phyloP scores from a whole-genome alignment of 1,140 invertebrate genomes.

The Colletes gigas region DNA sequence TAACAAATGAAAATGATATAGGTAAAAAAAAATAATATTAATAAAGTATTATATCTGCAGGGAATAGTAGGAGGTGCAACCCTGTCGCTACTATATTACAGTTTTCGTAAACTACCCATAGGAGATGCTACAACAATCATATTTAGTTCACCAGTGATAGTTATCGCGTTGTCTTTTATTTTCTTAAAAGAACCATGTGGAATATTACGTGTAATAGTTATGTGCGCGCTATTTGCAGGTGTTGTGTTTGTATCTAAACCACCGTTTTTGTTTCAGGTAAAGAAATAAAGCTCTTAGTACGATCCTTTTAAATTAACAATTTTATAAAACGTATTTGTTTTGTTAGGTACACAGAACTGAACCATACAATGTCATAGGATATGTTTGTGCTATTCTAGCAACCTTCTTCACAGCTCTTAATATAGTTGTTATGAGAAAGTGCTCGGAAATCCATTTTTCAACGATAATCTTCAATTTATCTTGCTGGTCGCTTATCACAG shows the following conservation, averaged over 20 bases:
- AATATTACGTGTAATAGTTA: constrained; percentile 80
- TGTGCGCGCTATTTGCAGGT: constrained; percentile 80
- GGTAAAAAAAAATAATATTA: not conserved
- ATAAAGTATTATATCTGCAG: constrained; percentile 61
- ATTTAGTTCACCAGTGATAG: constrained; percentile 83
- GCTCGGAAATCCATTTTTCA: constrained; percentile 81
- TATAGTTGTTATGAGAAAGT: constrained; percentile 82
- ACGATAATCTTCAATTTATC: constrained; percentile 81
- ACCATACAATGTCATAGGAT: constrained; percentile 79
- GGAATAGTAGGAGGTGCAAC: constrained; percentile 81
- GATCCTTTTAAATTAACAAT: not conserved
- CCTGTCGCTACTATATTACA: constrained; percentile 80
- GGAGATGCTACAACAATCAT: constrained; percentile 84
- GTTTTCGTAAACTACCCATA: constrained; percentile 81
- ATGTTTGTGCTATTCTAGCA: constrained; percentile 79
- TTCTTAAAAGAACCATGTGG: constrained; percentile 83
- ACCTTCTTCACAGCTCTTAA: constrained; percentile 81
- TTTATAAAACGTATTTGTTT: constrained; percentile 13
- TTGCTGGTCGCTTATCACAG: constrained; percentile 77
- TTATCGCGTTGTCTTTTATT: constrained; percentile 82
- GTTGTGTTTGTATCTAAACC: constrained; percentile 82
- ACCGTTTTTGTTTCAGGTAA: constrained; percentile 81
- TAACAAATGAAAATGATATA: constrained; percentile 10
- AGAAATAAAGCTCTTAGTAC: not conserved
- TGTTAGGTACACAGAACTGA: constrained; percentile 67